Conservation (phyloP, 2,113 vertebrate species). For the rat (Rattus norvegicus) region GRCr8 NC_086032.1:79791001-79791500, state of each 20-base stretch:
- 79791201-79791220: not conserved
- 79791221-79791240: not conserved
- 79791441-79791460: not conserved
- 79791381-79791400: not conserved
- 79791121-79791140: not conserved
- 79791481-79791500: not conserved
- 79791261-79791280: not conserved
- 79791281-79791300: not conserved
- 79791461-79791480: not conserved
- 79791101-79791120: not conserved
- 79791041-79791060: not conserved
- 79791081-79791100: not conserved
- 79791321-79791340: not conserved
- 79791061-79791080: not conserved
- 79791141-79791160: not conserved
- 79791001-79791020: not conserved
- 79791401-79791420: not conserved
- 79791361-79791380: not conserved
- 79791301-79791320: not conserved
- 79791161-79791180: not conserved
- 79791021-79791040: not conserved
- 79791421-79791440: too few relatives aligned
- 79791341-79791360: not conserved
- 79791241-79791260: not conserved
- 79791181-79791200: not conserved